Base-by-base conservation (phyloP, 2,797 vertebrate species). In the Sebastes nivosus region DNA sequence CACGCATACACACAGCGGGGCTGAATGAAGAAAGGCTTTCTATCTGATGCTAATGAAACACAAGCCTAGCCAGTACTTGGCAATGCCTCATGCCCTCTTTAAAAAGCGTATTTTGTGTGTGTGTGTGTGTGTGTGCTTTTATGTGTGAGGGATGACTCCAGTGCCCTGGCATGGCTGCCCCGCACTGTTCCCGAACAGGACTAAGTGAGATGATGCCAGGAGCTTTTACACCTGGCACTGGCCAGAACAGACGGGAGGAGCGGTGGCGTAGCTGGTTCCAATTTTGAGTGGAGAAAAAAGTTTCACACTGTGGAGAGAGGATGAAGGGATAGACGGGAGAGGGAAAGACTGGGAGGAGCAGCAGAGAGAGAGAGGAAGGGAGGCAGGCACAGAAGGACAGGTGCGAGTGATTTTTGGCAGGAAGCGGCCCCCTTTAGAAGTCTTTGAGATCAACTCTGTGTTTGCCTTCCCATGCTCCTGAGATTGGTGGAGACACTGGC, bases 401-500 rank as follows among this genome's bases (percentile, higher is more conserved):
- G 95, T 96, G 95, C 88, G 69, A 89, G 90, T 86, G 89, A 85
- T 87, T 93, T 88, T 90, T 94, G 93, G 92, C 95, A 94, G 93
- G 93, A 92, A 89, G 88, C 68, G 64, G 32, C 32, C 24, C 27
- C 69, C 91, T 93, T 95, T 90, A 80, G 86, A 95, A 93, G 87
- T 90, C 88, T 92, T 94, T 95, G 95, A 93, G 95, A 96, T 92
- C 75, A 75, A 67, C 70, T 82, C 85, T 84, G 78, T 95, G 95
- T 96, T 95, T 95, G 95, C 88, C 90, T 96, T 96, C 96, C 96
- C 95, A 95, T 94, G 94, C 91, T 93, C 84, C 87, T 79, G 89
- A 93, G 90, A 91, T 77, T 30, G 77, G 80, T 66, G 81, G 77
- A 79, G 36, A 81, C 85, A 88, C 92, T 93, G 92, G 92, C 94